A percentile compares a stretch with the other conserved stretches of the same genome.
Conservation (phyloP, 1,140 invertebrate genomes). For the Calephelis nemesis region DNA sequence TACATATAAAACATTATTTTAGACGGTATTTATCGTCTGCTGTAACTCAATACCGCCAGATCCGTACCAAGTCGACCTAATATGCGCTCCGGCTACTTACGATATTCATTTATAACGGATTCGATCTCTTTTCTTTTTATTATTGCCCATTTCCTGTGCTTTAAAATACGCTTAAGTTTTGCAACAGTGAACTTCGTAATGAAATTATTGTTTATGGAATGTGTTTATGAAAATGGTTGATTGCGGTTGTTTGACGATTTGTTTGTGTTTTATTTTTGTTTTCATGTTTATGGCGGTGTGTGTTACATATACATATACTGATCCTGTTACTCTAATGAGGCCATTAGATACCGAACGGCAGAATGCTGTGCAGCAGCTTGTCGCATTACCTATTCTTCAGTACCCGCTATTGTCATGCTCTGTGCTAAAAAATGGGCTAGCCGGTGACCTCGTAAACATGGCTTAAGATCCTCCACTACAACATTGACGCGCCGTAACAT, state of each 20-base stretch:
- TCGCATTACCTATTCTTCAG: no score
- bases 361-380: no score
- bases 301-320: background rate
- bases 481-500: no score
- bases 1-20: slow-evolving; percentile 76
- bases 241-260: background rate
- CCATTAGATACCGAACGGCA: no score
- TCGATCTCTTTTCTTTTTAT: slow-evolving; percentile 36
- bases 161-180: slow-evolving; percentile 20
- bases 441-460: no score
- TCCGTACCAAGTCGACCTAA: slow-evolving; percentile 39
- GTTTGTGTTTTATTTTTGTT: background rate
- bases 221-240: background rate
- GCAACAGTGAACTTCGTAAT: slow-evolving; percentile 19
- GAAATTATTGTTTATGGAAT: slow-evolving; percentile 6
- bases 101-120: slow-evolving; percentile 57
- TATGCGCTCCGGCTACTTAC: slow-evolving; percentile 39
- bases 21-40: slow-evolving; percentile 63
- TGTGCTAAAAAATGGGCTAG: no score
- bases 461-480: no score
- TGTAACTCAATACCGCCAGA: slow-evolving; percentile 61
- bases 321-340: background rate
- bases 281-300: background rate
- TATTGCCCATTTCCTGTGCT: slow-evolving; percentile 38
- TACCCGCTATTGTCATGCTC: no score